Conservation (phyloP, 2,113 vertebrate genomes). For the Mungos mungo region DNA sequence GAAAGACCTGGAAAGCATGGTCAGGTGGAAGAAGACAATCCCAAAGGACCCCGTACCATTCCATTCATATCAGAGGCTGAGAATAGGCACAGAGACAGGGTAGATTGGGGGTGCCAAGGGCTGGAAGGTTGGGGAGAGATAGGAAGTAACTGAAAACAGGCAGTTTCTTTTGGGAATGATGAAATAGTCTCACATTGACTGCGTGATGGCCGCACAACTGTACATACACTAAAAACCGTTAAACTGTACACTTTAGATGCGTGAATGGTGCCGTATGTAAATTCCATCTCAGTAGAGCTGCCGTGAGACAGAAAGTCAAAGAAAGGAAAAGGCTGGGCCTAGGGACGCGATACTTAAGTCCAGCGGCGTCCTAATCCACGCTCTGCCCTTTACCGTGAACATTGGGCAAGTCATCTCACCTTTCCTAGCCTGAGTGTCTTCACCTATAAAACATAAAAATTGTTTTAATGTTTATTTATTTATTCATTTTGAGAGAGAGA, state of each 20-base stretch:
- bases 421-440: not conserved
- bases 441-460: not conserved
- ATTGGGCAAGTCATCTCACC: not conserved
- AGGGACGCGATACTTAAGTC: not conserved
- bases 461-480: no score
- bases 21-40: not conserved
- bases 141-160: not conserved
- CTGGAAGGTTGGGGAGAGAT: not conserved
- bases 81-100: not conserved
- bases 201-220: not conserved
- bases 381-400: not conserved
- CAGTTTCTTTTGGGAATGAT: not conserved
- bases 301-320: not conserved
- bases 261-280: not conserved
- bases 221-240: not conserved
- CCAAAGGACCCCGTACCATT: not conserved
- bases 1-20: not conserved
- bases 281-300: not conserved
- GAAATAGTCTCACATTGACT: conserved; percentile 1
- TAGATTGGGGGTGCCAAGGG: not conserved
- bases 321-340: not conserved
- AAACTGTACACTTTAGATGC: not conserved
- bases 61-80: not conserved
- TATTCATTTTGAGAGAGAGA: no score
- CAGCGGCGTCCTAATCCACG: not conserved